Evolutionary conservation across 2,888 invertebrate genomes (phyloP), one percentile per base, ranked within the genome.

Genomic region (Campaea margaritaria): DNA sequence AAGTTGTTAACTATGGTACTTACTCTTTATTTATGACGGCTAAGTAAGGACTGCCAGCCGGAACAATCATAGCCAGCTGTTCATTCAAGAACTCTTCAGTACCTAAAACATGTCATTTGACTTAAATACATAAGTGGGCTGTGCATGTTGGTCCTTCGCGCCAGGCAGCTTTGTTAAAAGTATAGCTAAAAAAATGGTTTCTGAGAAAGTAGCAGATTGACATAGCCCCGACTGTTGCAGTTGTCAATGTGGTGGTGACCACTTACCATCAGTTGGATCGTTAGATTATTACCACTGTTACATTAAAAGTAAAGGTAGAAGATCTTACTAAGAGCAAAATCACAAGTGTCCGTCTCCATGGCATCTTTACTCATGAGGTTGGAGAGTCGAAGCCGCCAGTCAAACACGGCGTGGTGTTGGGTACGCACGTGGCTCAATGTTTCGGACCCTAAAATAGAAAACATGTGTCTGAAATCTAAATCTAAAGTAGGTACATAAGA

Each of bases 11-110:
- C 9, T 0, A 21, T 9, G 14, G 8, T 21, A 90, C 95, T 94
- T 87, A 96, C 96, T 97, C 96, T 59, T 94, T 93, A 78, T 98
- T 96, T 36, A 98, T 94, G 51, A 96, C 91, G 1, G 94, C 82
- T 11, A 97, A 85, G 75, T 97, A 97, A 0, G 97, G 97, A 73
- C 96, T 97, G 14, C 95, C 94, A 0, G 93, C 89, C 0, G 96
- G 94, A 11, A 97, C 92, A 52, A 97, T 94, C 91, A 98, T 93
- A 0, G 96, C 96, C 39, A 98, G 94, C 71, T 96, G 94, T 80
- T 98, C 97, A 46, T 95, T 94, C 68, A 96, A 92, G 77, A 97
- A 96, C 62, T 96, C 96, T 73, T 97, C 96, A 7, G 90, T 83
- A 50, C 96, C 96, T 95, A 79, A 39, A 58, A 46, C 43, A 28